Base-by-base conservation (phyloP, 2,888 invertebrate genomes). In the Lithophane socia region DNA sequence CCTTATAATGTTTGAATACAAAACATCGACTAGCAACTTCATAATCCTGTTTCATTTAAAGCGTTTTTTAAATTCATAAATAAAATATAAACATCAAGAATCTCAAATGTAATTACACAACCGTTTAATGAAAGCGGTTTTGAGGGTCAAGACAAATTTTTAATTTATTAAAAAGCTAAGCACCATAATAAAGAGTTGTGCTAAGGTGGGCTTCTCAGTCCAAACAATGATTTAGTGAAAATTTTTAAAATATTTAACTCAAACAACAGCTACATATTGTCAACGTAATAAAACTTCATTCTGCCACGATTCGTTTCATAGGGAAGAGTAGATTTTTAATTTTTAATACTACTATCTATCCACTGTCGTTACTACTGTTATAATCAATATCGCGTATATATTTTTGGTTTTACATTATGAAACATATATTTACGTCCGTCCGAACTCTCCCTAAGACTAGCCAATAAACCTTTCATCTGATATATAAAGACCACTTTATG, bases 101-200 rank as follows among this genome's bases (percentile, higher is more conserved):
- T 93, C 91, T 94, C 93, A 92, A 92, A 92, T 70, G 87, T 92
- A 92, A 94, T 92, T 93, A 95, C 95, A 95, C 94, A 95, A 95
- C 95, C 93, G 92, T 94, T 93, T 67, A 91, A 91, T 91, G 66
- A 92, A 92, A 93, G 92, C 92, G 92, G 91, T 91, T 91, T 77
- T 56, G 72, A 84, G 86, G 87, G 87, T 90, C 87, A 85, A 87
- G 88, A 92, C 90, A 92, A 90, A 85, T 86, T 84, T 83, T 77
- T 80, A 88, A 86, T 89, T 88, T 76, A 63, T 88, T 83, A 0
- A 92, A 93, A 93, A 94, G 93, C 91, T 78, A 94, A 95, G 95
- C 95, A 95, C 95, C 95, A 92, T 92, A 88, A 85, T 86, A 79
- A n/a, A n/a, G n/a, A 88, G 78, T 93, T 92, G 93, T 94, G 95